Base-by-base conservation (phyloP, 2,888 invertebrate species). In the Zygothrica quintamaculata region DNA sequence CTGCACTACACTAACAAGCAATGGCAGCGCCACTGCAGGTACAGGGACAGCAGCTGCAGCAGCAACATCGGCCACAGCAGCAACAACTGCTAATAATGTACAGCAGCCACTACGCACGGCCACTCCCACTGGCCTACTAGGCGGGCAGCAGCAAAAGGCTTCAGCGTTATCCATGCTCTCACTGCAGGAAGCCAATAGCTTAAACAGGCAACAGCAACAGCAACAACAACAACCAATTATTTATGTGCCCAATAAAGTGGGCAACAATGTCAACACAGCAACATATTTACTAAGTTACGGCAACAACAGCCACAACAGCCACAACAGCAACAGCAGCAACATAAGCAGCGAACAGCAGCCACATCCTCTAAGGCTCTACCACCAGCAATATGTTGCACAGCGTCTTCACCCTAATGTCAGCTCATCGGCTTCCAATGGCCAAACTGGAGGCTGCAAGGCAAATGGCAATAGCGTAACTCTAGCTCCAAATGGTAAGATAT, bases 1-100 rank as follows among this genome's bases (percentile, higher is more conserved):
- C 65, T 91, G 91, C 74, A 90, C 90, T 18, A 90, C 90, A 73
- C 78, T 90, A 42, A 86, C 84, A 48, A 79, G 79, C 60, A 89
- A 71, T 67, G 74, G 76, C 43, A 37, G 42, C 60, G 66, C 65
- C 25, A 15, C 64, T 58, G 48, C 65, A 31, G 44, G 57, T 43
- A 40, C 59, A 55, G 55, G 57, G 65, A 48, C 58, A 48, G 62
- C 77, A 31, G 56, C 65, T 25, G 16, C 64, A 58, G 51, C 65
- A 22, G 44, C 58, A 44, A 39, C 59, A 52, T 50, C 60, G 47
- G 61, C 71, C 66, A 87, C 65, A 44, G 51, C 64, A 67, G 47
- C 61, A 34, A 70, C 73, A 55, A 44, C 60, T 26, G 56, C 62
- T 26, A 66, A 22, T 29, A 66, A 65, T 36, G 65, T 73, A 16